Base-by-base conservation (phyloP, 1,140 invertebrate species). In the Andrena cerasifolii region DNA sequence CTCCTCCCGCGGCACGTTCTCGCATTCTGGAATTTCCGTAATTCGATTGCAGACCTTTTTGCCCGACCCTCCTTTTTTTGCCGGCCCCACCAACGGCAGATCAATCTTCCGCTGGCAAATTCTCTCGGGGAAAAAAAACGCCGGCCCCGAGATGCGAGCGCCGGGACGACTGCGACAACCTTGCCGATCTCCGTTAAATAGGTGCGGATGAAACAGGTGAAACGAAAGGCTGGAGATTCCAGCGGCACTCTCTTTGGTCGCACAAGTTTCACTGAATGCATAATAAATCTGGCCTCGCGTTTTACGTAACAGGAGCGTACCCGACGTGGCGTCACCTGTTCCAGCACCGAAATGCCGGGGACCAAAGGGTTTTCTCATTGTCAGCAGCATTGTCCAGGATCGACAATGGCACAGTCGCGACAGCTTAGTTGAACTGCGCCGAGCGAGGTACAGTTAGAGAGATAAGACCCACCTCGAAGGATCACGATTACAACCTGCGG, bases 401-500 rank as follows among this genome's bases (percentile, higher is more conserved):
- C 59, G 78, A 74, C 74, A 59, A 71, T 66, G 51, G 45, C 76
- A 43, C 24, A 2, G 26, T 1, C 31, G 24, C 58, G 56, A 54
- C 73, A 66, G 33, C 61, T 72, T 67, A 36, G 66, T 26, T 36
- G 63, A 54, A 40, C 61, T 45, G 47, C 67, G 18, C 54, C 54
- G 70, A 65, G 62, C 62, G 14, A 72, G 63, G 75, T 86, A 86
- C 84, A 86, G 85, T 86, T 86, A 83, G 49, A 67, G 78, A 78
- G 84, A 86, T 86, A 86, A 85, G 78, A 83, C 70, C 65, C 78
- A 56, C 67, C 85, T 78, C 78, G 80, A 83, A 86, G 82, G 81
- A 85, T 85, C 84, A 81, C 85, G 84, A 80, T 82, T 83, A 80
- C 80, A 78, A 77, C 67, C 75, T 40, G 73, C 67, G 81, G 79